A percentile compares a stretch with the other conserved stretches of the same genome.
Evolutionary conservation across 2,113 vertebrate species (phyloP).

Genomic region (Lasiurus borealis): DNA sequence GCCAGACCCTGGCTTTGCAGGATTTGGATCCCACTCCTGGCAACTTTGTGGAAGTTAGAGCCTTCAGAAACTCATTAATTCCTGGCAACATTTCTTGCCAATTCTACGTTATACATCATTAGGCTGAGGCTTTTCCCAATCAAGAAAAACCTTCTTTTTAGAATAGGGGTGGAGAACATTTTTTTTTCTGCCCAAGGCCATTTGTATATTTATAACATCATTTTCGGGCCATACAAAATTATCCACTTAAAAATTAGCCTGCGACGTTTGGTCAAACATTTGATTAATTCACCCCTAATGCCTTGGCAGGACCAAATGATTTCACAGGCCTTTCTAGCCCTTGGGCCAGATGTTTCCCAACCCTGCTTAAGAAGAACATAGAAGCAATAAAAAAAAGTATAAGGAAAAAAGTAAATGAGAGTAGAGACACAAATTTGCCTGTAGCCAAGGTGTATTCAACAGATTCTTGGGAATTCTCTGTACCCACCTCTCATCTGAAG

Average conservation of each 20-base stretch:
- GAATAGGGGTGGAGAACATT: too few species aligned
- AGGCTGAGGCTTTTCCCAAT: background rate
- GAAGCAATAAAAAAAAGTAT: background rate
- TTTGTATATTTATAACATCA: too few species aligned
- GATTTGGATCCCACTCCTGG: too few species aligned
- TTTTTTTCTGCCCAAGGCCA: too few species aligned
- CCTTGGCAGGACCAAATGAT: too few species aligned
- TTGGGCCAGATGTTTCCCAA: too few species aligned
- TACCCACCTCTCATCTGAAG: background rate
- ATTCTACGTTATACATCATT: background rate
- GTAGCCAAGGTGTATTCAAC: background rate
- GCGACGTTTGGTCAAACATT: too few species aligned
- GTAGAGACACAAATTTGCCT: background rate
- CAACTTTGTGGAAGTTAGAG: background rate
- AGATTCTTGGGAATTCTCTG: background rate
- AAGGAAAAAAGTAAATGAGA: background rate
- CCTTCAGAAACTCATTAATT: background rate
- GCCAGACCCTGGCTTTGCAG: background rate
- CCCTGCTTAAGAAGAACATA: background rate
- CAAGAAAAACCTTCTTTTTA: constrained; percentile 13
- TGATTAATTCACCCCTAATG: too few species aligned
- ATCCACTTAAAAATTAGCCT: too few species aligned
- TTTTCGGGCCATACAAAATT: too few species aligned
- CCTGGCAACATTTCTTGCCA: background rate
- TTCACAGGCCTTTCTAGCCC: too few species aligned